These are phyloP conservation scores for Antechinus flavipes DNA, from an alignment of 2,113 vertebrate genomes.

Conservation along the genomic window DNA sequence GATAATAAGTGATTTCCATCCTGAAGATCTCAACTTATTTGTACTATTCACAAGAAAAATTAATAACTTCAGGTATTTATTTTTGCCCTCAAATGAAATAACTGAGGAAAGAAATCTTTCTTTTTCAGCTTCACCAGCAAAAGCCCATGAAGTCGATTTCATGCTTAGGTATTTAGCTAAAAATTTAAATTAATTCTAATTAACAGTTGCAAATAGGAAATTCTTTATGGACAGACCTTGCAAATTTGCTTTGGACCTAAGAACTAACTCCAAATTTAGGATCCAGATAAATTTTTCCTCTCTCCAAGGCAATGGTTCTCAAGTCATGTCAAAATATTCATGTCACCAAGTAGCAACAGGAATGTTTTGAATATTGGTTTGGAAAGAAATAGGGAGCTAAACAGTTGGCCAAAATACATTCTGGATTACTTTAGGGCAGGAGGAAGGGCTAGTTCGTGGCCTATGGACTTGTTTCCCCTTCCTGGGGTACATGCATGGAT, in stretches of 20 bases:
- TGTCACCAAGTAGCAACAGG: background rate
- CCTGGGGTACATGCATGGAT: background rate
- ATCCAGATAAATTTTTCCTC: background rate
- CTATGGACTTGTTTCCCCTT: background rate
- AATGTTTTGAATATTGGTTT: background rate
- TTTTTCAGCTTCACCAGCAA: background rate
- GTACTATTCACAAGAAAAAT: slow-evolving; percentile 13
- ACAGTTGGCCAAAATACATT: background rate
- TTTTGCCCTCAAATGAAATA: slow-evolving; percentile 50
- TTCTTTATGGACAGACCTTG: background rate
- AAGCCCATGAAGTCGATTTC: background rate
- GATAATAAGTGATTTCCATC: slow-evolving; percentile 38
- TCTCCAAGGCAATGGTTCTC: background rate
- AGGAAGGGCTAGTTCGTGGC: background rate
- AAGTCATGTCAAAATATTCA: background rate
- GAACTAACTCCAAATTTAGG: background rate
- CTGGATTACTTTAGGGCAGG: background rate
- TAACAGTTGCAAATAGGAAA: background rate
- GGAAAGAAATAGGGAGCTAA: background rate
- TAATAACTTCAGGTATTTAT: slow-evolving; percentile 14
- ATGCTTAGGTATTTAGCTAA: background rate
- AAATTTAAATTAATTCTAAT: background rate
- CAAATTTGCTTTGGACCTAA: background rate
- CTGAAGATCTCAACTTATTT: slow-evolving; percentile 42
- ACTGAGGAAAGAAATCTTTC: slow-evolving; percentile 26